Evolutionary conservation across 2,888 invertebrate genomes (phyloP).

Genomic region (Dryococelus australis): DNA sequence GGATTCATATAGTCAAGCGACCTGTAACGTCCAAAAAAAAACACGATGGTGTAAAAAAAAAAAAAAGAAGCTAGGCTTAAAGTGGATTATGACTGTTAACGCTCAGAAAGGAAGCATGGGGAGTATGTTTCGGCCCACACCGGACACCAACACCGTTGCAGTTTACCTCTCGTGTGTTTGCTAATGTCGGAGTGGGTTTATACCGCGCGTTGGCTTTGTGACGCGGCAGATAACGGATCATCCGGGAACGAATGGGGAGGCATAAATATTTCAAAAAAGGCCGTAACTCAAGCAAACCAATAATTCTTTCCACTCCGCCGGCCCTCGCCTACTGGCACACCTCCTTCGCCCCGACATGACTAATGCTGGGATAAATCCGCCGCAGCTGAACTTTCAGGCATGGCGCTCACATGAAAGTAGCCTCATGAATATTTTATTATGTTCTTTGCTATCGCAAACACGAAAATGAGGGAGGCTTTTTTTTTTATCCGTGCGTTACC

Average conservation of each 20-base stretch:
- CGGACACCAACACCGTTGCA: background rate
- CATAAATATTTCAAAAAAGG: background rate
- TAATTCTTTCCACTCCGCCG: background rate
- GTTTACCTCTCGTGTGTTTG: background rate
- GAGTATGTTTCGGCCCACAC: background rate
- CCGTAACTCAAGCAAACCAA: slow-evolving; percentile 16
- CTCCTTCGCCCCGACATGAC: background rate
- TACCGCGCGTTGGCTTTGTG: background rate
- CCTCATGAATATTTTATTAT: slow-evolving; percentile 8
- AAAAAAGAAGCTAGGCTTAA: no score
- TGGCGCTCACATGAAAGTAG: background rate
- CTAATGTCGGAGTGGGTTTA: background rate
- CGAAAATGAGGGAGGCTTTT: background rate
- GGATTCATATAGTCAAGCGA: no score
- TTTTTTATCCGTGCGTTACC: background rate
- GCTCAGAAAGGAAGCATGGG: background rate
- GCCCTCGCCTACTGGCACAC: background rate
- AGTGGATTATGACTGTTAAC: no score
- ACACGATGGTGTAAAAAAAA: no score
- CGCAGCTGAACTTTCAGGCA: background rate
- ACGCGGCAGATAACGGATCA: background rate
- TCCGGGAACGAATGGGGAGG: background rate
- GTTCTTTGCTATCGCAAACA: background rate
- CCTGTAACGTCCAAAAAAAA: no score
- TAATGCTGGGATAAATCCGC: background rate